Evolutionary conservation across 2,797 vertebrate species (phyloP), one percentile per base, ranked within the genome.

Genomic region (Mus caroli): DNA sequence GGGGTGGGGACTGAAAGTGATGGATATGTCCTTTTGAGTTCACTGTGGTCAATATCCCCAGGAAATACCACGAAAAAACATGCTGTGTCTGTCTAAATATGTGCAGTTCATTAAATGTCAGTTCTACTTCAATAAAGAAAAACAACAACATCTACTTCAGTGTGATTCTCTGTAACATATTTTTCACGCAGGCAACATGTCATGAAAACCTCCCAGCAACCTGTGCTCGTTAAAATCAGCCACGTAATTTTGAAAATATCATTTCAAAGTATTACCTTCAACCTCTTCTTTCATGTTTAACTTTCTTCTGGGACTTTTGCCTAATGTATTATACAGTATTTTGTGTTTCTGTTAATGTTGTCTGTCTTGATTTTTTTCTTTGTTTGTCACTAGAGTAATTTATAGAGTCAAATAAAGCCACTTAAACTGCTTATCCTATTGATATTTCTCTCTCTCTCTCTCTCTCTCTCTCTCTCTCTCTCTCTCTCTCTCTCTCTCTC

Each of bases 291-390:
- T 52, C 71, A 69, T 15, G 43, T 69, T 62, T 92, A 54, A 62
- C 31, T 77, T 96, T 75, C 40, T 95, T 62, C 43, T 90, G 26
- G 78, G 73, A 91, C 26, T 79, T 84, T 88, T 28, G n/a, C 37
- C 8, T 11, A 69, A 67, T 22, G n/a, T 71, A 28, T 43, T 73
- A 78, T 2, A 12, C 31, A 46, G 15, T 10, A 86, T 86, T 73
- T 56, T 60, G 28, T 34, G 43, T 92, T 73, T 89, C 67, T 60
- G 31, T 37, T 80, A 87, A 82, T 28, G 3, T 83, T 54, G 17
- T 80, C 86, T 58, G 7, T n/a, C 34, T 43, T 6, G 46, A 10
- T 46, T 83, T 26, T 80, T 31, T 4, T 26, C 1, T 37, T 56
- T 88, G 52, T 88, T 43, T 22, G 67, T 78, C 52, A 78, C 7